Conservation (phyloP, 2,888 invertebrate species). For the Caenorhabditis sp. region DNA sequence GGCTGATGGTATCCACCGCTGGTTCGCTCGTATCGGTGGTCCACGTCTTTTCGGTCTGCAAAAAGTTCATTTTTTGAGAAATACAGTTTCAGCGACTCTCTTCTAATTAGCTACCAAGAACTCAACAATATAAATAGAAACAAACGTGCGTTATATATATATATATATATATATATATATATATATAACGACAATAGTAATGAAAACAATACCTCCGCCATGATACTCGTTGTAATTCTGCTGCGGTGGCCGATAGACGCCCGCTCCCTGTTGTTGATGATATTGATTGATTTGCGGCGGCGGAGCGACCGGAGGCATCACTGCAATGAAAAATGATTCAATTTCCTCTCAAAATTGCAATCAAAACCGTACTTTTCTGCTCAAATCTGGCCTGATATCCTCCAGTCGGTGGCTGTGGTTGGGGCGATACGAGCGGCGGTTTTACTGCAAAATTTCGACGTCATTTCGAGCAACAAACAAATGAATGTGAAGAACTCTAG, state of each 20-base stretch:
- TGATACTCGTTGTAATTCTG: conserved; percentile 1
- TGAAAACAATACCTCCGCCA: too few relatives aligned
- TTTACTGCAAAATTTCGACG: conserved; percentile 22
- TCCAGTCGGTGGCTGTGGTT: conserved; percentile 2
- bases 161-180: too few relatives aligned
- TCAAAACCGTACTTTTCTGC: background rate
- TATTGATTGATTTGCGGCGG: background rate
- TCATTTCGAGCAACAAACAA: too few relatives aligned
- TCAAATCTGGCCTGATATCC: conserved; percentile 43
- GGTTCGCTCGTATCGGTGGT: background rate
- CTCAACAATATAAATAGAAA: too few relatives aligned
- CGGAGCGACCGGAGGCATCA: conserved; percentile 8
- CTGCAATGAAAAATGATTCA: too few relatives aligned
- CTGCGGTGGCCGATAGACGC: background rate
- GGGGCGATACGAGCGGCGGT: conserved; percentile 27
- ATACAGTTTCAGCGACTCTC: too few relatives aligned
- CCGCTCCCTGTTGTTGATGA: conserved; percentile 10
- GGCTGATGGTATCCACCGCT: background rate
- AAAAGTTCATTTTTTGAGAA: too few relatives aligned
- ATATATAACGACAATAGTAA: too few relatives aligned
- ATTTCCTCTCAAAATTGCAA: background rate
- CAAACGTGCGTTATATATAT: too few relatives aligned
- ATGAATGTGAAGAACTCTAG: too few relatives aligned
- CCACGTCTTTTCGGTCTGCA: conserved; percentile 23
- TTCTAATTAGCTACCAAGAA: too few relatives aligned